These are phyloP conservation scores for Drosophila baimaii DNA, from an alignment of 1,140 invertebrate genomes.

Conservation along the genomic window DNA sequence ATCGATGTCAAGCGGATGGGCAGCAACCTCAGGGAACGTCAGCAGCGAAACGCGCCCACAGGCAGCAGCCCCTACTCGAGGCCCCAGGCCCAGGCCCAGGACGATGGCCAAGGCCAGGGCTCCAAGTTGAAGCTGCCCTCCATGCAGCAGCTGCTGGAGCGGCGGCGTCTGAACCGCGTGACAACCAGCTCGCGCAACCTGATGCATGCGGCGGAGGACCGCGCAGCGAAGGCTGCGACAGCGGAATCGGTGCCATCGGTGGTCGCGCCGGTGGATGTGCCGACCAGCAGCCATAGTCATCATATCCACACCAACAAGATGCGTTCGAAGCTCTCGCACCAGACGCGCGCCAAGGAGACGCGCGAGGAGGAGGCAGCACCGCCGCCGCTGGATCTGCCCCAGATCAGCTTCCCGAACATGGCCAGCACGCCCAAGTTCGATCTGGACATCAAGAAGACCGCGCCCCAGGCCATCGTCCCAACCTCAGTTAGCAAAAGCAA, in stretches of 20 bases:
- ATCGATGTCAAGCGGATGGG: slow-evolving; percentile 90
- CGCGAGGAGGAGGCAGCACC: slow-evolving; percentile 80
- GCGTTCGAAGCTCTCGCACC: slow-evolving; percentile 73
- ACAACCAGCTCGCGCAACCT: slow-evolving; percentile 21
- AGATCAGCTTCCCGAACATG: slow-evolving; percentile 87
- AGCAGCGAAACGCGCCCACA: slow-evolving; percentile 22
- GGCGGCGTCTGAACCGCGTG: slow-evolving; percentile 56
- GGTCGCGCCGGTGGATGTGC: not conserved
- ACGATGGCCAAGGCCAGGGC: too few species aligned
- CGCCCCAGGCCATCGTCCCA: not conserved
- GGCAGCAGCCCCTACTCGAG: slow-evolving; percentile 14
- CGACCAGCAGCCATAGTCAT: slow-evolving; percentile 3
- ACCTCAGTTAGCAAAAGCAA: not conserved
- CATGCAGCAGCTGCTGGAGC: slow-evolving; percentile 61
- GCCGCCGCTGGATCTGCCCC: slow-evolving; percentile 86
- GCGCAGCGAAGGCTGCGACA: not conserved
- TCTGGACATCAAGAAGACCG: slow-evolving; percentile 40
- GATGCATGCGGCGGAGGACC: slow-evolving; percentile 31
- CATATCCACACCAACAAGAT: slow-evolving; percentile 85
- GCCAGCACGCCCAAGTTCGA: slow-evolving; percentile 87
- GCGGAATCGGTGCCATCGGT: not conserved
- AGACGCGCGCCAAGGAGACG: slow-evolving; percentile 56
- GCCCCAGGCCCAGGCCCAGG: too few species aligned
- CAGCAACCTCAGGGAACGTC: slow-evolving; percentile 69
- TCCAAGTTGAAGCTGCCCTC: too few species aligned